These are phyloP conservation scores for Plusia festucae DNA, from an alignment of 2,888 invertebrate genomes.

Conservation along the genomic window DNA sequence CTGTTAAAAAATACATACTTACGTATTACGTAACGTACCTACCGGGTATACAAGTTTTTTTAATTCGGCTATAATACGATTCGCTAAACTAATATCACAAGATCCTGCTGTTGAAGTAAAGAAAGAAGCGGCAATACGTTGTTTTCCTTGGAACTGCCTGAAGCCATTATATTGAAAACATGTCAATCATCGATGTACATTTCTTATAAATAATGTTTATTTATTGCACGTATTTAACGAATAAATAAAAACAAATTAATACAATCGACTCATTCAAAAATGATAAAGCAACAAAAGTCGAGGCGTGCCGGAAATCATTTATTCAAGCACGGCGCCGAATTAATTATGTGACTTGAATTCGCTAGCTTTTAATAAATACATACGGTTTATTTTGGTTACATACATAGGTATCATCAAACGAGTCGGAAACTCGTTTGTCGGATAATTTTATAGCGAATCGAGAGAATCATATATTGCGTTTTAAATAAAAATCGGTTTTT, in stretches of 20 bases:
- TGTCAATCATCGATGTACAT: conserved; percentile 1
- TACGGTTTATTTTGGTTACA: conserved; percentile 56
- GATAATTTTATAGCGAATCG: conserved; percentile 33
- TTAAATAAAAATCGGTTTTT: conserved; percentile 24
- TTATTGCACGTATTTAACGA: conserved; percentile 24
- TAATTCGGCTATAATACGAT: conserved; percentile 6
- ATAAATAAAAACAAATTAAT: conserved; percentile 33
- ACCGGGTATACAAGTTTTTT: conserved; percentile 20
- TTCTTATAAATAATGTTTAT: conserved; percentile 24
- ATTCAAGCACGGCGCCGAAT: conserved; percentile 56
- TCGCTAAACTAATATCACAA: not conserved
- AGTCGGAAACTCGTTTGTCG: conserved; percentile 54
- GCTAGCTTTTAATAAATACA: conserved; percentile 55
- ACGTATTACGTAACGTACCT: conserved; percentile 23
- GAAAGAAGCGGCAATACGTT: not conserved
- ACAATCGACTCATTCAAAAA: conserved; percentile 34
- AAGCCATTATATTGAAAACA: not conserved
- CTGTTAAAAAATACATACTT: conserved; percentile 2
- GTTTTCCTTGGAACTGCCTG: not conserved
- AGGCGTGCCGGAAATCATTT: conserved; percentile 74
- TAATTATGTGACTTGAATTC: conserved; percentile 63
- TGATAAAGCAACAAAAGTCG: conserved; percentile 49
- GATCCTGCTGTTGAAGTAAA: not conserved
- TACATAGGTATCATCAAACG: conserved; percentile 48
- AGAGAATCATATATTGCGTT: conserved; percentile 45